Conservation (phyloP, 2,888 invertebrate genomes). For the Eupithecia insigniata region DNA sequence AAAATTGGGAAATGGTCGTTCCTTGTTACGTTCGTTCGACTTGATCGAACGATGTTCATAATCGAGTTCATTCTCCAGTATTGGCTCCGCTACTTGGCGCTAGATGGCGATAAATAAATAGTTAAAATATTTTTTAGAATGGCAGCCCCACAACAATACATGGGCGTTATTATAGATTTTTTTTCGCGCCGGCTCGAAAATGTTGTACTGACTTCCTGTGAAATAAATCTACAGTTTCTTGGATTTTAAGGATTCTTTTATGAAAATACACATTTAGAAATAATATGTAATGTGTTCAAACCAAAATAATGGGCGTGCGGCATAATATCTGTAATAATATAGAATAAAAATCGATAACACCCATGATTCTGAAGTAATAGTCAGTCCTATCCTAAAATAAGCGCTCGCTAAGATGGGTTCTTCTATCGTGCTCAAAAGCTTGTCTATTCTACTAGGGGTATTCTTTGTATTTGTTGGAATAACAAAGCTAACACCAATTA, state of each 20-base stretch:
- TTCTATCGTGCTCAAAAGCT: conserved; percentile 93
- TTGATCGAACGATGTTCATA: no score
- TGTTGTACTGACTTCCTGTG: conserved; percentile 40
- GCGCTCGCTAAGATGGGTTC: conserved; percentile 76
- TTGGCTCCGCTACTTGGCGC: conserved; percentile 21
- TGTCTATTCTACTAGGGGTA: conserved; percentile 95
- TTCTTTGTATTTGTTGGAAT: conserved; percentile 98
- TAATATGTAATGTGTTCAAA: conserved; percentile 34
- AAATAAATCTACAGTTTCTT: conserved; percentile 12
- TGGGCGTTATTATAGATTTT: conserved; percentile 65
- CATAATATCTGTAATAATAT: not conserved
- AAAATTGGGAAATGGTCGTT: no score
- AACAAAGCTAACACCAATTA: conserved; percentile 94
- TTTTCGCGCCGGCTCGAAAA: conserved; percentile 73
- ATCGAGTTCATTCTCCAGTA: not conserved
- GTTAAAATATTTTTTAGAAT: not conserved
- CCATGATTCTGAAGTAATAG: conserved; percentile 48
- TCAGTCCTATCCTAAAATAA: conserved; percentile 46
- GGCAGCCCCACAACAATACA: conserved; percentile 4
- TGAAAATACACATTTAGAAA: conserved; percentile 1
- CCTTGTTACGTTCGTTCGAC: no score
- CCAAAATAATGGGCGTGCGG: not conserved
- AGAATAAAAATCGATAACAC: conserved; percentile 39
- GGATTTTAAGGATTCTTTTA: conserved; percentile 21
- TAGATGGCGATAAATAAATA: conserved; percentile 19